phyloP scores from a whole-genome alignment of 2,113 vertebrate genomes.

The Acrocephalus kingi region DNA sequence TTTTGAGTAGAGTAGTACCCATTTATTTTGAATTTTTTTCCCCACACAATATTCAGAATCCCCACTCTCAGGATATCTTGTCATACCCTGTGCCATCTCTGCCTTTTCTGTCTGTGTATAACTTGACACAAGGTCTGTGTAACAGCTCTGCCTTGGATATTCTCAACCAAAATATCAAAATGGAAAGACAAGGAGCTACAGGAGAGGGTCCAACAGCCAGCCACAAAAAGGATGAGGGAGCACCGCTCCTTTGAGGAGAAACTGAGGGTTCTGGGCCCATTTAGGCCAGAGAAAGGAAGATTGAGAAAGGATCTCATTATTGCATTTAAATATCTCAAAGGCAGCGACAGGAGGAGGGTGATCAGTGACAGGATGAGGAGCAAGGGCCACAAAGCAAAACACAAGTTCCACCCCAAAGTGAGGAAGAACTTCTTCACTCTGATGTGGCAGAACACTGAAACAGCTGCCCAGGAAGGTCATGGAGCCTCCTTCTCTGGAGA shows the following conservation, averaged over 20 bases:
- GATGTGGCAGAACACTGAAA: background rate
- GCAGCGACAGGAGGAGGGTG: rapidly evolving
- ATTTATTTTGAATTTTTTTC: background rate
- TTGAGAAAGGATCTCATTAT: background rate
- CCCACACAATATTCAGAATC: background rate
- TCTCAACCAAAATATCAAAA: background rate
- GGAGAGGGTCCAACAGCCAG: background rate
- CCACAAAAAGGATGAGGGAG: background rate
- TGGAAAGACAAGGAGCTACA: background rate
- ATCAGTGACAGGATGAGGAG: background rate
- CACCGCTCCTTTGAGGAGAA: background rate
- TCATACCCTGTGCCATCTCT: rapidly evolving
- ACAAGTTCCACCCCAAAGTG: background rate
- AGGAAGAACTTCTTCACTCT: background rate
- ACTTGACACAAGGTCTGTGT: background rate
- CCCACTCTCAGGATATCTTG: background rate
- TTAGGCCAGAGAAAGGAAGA: background rate
- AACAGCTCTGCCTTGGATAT: background rate
- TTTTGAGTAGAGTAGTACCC: background rate
- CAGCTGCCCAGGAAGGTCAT: background rate
- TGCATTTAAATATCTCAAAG: background rate
- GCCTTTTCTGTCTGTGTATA: background rate
- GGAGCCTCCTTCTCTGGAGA: background rate
- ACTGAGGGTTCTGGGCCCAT: background rate
- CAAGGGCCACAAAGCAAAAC: background rate